A percentile compares a stretch with the other conserved stretches of the same genome.
These are phyloP conservation scores for Himantopus leucocephalus DNA, from an alignment of 2,113 vertebrate species.

Conservation along the genomic window DNA sequence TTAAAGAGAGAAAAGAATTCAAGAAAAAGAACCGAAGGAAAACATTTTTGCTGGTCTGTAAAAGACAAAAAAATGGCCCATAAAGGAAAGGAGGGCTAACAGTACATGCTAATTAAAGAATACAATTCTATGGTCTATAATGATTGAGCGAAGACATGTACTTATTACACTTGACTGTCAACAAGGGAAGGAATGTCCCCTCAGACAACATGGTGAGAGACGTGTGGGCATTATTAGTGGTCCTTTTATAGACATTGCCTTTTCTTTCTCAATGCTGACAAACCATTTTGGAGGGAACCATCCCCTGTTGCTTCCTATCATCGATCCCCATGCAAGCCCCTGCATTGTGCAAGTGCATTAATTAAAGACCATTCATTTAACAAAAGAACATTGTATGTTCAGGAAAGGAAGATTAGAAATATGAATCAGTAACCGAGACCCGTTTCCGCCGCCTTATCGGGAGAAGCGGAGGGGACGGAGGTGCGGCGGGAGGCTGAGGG, in stretches of 20 bases:
- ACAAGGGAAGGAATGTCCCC: conserved; percentile 63
- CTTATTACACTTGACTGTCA: conserved; percentile 68
- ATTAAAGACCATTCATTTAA: conserved; percentile 64
- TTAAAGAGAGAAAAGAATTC: not conserved
- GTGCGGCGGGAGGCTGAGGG: not conserved
- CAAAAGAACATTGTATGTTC: conserved; percentile 47
- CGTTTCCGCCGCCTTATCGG: conserved; percentile 2
- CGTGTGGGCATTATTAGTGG: conserved; percentile 74
- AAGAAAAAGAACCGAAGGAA: not conserved
- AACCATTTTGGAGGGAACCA: conserved; percentile 65
- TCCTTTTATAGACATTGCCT: conserved; percentile 54
- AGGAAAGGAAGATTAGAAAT: conserved; percentile 57
- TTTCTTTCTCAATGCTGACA: conserved; percentile 64
- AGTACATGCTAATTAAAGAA: conserved; percentile 69
- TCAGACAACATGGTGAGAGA: conserved; percentile 73
- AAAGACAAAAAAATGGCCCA: not conserved
- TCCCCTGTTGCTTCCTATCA: conserved; percentile 67
- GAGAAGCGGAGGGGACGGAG: not conserved
- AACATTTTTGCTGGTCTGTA: not conserved
- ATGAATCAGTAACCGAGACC: conserved; percentile 15
- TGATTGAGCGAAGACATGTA: conserved; percentile 65
- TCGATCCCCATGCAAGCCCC: conserved; percentile 61
- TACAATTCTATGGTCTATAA: conserved; percentile 63
- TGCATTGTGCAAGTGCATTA: conserved; percentile 53
- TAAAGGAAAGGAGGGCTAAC: conserved; percentile 43